Conservation (phyloP, 2,113 vertebrate species). For the Ascaphus truei region DNA sequence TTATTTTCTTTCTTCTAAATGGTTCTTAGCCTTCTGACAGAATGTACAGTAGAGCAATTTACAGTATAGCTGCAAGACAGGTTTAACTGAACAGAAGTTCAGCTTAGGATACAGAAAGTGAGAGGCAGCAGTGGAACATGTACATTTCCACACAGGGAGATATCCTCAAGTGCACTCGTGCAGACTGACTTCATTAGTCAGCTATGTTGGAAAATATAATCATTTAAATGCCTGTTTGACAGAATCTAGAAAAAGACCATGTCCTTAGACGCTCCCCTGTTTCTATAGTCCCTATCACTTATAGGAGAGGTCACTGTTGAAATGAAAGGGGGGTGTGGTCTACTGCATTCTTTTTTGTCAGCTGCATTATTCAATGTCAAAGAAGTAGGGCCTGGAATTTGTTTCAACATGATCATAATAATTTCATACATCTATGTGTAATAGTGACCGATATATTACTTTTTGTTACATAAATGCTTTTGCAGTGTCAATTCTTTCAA, state of each 20-base stretch:
- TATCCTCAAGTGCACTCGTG: background rate
- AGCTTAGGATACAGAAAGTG: conserved; percentile 27
- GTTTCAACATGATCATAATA: conserved; percentile 18
- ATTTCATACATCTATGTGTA: background rate
- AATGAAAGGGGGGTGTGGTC: conserved; percentile 1
- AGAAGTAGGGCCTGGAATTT: background rate
- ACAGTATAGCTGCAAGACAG: conserved; percentile 22
- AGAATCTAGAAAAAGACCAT: conserved; percentile 14
- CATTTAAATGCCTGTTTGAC: conserved; percentile 24
- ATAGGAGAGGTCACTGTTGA: conserved; percentile 30
- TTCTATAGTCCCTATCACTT: background rate
- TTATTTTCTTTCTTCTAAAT: conserved; percentile 33
- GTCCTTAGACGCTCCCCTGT: conserved; percentile 1
- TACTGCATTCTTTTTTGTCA: background rate
- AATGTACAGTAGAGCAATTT: conserved; percentile 31
- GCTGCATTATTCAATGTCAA: background rate
- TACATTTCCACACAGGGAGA: conserved; percentile 35
- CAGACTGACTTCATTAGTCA: conserved; percentile 22
- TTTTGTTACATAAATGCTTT: background rate
- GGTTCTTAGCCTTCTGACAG: conserved; percentile 2
- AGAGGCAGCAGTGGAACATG: background rate
- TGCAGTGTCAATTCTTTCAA: background rate
- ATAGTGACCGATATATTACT: background rate
- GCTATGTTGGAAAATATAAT: conserved; percentile 30
- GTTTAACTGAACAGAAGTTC: conserved; percentile 26